Evolutionary conservation across 2,113 vertebrate genomes (phyloP).

Genomic region (Camelus dromedarius): DNA sequence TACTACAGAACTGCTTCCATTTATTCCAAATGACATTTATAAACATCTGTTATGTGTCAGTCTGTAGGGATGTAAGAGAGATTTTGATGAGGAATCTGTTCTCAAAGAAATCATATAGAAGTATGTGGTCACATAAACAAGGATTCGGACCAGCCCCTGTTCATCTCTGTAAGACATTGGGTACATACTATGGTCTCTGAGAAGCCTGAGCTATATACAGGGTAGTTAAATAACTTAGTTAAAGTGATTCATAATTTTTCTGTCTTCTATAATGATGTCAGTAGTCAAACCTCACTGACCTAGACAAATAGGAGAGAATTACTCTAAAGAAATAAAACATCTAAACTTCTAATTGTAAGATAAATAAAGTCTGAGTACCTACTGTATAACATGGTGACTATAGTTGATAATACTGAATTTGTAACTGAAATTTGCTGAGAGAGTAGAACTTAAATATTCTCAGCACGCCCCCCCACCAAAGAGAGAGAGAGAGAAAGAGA

Average conservation of each 20-base stretch:
- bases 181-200: background rate
- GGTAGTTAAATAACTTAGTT: background rate
- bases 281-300: background rate
- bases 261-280: background rate
- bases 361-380: background rate
- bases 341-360: background rate
- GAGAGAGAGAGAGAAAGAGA: background rate
- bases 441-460: background rate
- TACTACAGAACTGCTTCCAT: background rate
- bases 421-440: slow-evolving; percentile 31
- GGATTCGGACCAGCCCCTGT: background rate
- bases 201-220: background rate
- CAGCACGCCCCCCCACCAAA: too few species aligned
- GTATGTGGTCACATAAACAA: background rate
- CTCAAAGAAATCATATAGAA: background rate
- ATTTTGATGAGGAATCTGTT: background rate
- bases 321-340: background rate
- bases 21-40: background rate
- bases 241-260: background rate
- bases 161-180: background rate
- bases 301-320: background rate
- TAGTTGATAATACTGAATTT: background rate
- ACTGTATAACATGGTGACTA: background rate
- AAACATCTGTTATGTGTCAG: background rate
- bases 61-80: background rate